phyloP scores from a whole-genome alignment of 1,140 invertebrate species.

The Zophobas atratus region DNA sequence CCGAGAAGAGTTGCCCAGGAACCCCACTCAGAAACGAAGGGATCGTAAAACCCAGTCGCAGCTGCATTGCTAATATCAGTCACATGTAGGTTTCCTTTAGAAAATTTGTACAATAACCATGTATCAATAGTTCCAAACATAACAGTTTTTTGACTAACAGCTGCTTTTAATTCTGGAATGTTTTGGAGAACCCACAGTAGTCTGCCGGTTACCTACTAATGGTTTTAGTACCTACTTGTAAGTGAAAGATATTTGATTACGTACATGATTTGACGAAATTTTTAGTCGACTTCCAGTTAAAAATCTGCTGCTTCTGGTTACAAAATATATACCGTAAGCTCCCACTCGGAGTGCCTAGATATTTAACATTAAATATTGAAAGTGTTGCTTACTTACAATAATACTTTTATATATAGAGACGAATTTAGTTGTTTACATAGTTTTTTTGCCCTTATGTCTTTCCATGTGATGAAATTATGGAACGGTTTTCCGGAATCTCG shows the following conservation, averaged over 20 bases:
- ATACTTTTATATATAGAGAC: constrained; percentile 83
- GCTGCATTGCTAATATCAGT: constrained; percentile 92
- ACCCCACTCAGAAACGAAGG: constrained; percentile 89
- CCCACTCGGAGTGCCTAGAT: constrained; percentile 68
- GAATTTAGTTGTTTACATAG: constrained; percentile 90
- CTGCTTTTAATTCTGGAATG: constrained; percentile 76
- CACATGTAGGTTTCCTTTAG: constrained; percentile 77
- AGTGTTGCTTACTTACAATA: neutral
- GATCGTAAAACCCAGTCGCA: constrained; percentile 94
- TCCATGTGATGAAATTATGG: constrained; percentile 98
- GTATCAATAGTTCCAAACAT: constrained; percentile 95
- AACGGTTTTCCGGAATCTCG: constrained; percentile 84
- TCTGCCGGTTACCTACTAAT: constrained; percentile 81
- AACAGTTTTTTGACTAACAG: constrained; percentile 75
- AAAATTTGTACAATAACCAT: constrained; percentile 88
- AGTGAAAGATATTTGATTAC: constrained; percentile 53
- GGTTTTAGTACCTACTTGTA: neutral
- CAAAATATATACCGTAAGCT: constrained; percentile 79
- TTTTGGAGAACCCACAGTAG: constrained; percentile 86
- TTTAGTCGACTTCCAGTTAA: constrained; percentile 82
- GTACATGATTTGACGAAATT: constrained; percentile 56
- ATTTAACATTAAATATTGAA: too few relatives aligned
- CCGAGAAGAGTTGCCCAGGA: constrained; percentile 77
- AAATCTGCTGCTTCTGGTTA: constrained; percentile 86
- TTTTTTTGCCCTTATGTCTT: constrained; percentile 87